These are phyloP conservation scores for mouse (Mus musculus) DNA, from an alignment of 2,113 vertebrate species.

Conservation along the genomic window GRCm39 chr9:84110001-84110500, in stretches of 20 bases:
- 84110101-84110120: conserved; percentile 12
- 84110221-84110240: conserved; percentile 42
- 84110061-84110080: conserved; percentile 30
- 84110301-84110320: conserved; percentile 27
- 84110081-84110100: conserved; percentile 56
- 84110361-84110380: neutral
- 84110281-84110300: conserved; percentile 35
- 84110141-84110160: neutral
- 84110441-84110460: neutral
- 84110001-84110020: conserved; percentile 56
- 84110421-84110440: neutral
- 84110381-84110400: neutral
- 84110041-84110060: conserved; percentile 58
- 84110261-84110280: neutral
- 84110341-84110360: conserved; percentile 2
- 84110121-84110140: conserved; percentile 39
- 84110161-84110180: neutral
- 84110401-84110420: neutral
- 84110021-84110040: conserved; percentile 66
- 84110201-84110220: neutral
- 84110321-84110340: neutral
- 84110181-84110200: neutral
- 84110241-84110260: conserved; percentile 30
- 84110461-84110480: neutral
- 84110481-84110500: neutral